These are phyloP conservation scores for Intellagama lesueurii DNA, from an alignment of 2,797 vertebrate species.

Conservation along the genomic window DNA sequence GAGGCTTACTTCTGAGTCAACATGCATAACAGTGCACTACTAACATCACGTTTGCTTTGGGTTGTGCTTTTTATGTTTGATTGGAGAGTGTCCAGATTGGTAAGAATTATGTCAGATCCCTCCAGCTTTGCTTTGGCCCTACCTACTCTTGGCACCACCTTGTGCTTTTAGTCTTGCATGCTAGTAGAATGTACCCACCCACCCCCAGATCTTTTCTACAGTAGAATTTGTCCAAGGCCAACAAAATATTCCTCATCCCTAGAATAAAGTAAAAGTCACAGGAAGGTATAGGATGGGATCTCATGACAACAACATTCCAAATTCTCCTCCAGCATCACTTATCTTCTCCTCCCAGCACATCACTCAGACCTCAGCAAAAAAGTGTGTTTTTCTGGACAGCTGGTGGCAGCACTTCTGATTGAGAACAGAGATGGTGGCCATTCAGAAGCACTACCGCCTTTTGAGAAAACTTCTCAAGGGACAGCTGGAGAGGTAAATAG, in stretches of 20 bases:
- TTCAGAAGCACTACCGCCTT: not conserved
- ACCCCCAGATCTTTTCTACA: not conserved
- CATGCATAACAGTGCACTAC: not conserved
- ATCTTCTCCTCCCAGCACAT: too few species aligned
- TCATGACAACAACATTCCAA: not conserved
- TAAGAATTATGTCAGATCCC: not conserved
- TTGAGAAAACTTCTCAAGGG: not conserved
- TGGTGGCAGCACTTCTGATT: not conserved
- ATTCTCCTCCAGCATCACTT: too few species aligned
- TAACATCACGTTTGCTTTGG: not conserved
- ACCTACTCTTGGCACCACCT: not conserved
- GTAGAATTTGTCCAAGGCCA: not conserved
- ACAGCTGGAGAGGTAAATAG: not conserved
- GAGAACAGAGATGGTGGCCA: not conserved
- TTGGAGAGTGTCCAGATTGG: not conserved
- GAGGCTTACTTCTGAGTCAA: not conserved
- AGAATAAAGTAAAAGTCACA: not conserved
- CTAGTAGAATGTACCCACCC: not conserved
- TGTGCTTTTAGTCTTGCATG: not conserved
- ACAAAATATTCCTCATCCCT: not conserved
- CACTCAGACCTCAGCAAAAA: not conserved
- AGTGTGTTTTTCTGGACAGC: not conserved
- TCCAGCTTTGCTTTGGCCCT: not conserved
- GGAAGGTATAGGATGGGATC: not conserved
- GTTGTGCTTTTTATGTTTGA: not conserved